Evolutionary conservation across 2,888 invertebrate genomes (phyloP), one percentile per base, ranked within the genome.

Genomic region (Idaea aversata): DNA sequence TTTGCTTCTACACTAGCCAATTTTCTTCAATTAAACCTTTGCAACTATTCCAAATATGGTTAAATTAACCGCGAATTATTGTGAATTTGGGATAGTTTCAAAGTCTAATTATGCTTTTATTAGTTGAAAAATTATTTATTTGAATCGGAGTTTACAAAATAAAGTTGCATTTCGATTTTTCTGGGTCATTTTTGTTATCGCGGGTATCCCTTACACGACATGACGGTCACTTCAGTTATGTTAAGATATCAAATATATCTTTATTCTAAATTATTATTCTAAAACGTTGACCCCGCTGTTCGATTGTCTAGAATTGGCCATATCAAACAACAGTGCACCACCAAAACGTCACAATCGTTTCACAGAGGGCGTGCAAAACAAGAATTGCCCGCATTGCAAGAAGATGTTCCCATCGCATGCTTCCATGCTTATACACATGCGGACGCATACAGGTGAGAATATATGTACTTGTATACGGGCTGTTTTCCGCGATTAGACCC

Each of bases 361-460:
- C 91, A 91, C 93, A 88, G 90, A 92, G 85, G 93, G 93, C 83
- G 89, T 87, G 80, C 91, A 93, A 81, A 93, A 91, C 85, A 95
- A 95, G 88, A 91, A 90, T 71, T 96, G 96, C 87, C 86, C 94
- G 77, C 93, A 95, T 69, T 96, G 96, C 90, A 94, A 94, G 83
- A 96, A 96, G 88, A 93, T 93, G 73, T 96, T 96, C 89, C 96
- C 96, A 67, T 96, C 96, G 64, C 95, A 96, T 84, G 96, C 96
- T 64, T 96, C 96, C 66, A 96, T 96, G 96, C 93, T 96, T 68
- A 96, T 96, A 78, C 96, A 96, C 83, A 94, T 95, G 87, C 92
- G 96, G 77, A 96, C 96, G 47, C 96, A 96, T 78, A 96, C 96
- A 75, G 95, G 95, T 88, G 47, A 81, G 80, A 78, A 13, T 47